Evolutionary conservation across 2,113 vertebrate genomes (phyloP), one percentile per base, ranked within the genome.

Genomic region (Prinia subflava): DNA sequence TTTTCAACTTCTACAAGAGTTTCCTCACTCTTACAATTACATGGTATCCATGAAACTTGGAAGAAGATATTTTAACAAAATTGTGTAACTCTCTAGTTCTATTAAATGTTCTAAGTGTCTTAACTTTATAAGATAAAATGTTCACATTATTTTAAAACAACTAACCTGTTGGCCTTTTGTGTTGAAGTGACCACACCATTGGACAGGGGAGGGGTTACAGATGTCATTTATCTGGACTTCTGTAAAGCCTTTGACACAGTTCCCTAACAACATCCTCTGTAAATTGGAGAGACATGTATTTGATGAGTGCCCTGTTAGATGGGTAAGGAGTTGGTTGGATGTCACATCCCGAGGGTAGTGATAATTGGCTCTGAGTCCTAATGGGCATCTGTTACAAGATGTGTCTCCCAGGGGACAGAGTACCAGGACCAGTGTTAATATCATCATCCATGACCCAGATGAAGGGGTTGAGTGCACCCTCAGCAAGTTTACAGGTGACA

Each of bases 151-250:
- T 86, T 76, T 80, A 60, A 63, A 57, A 52, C 52, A 52, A 52
- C 4, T 18, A 44, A 6, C 7, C 28, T 24, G 6, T 8, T 44
- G 59, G 5, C 23, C 16, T 59, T 82, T 20, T 59, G 0, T 46
- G 28, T 46, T 39, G 37, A 33, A 52, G 3, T 46, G 37, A 59
- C 27, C 19, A 21, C 10, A 14, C 7, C 37, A 14, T 33, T 37
- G 6, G 7, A 12, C 14, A 27, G 11, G 21, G 9, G 9, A 37
- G 14, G 11, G 46, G 11, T 68, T 37, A 22, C 62, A 33, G 22
- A 19, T 53, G 3, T 27, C 15, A 18, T 44, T 52, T 52, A 15
- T 52, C 11, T 68, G 21, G 31, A 44, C 11, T 77, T 68, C 46
- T 18, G 9, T 52, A 19, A 59, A 50, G 63, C 23, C 11, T 68